Evolutionary conservation across 1,140 invertebrate species (phyloP), one percentile per base, ranked within the genome.

Genomic region (Pseudomyrmex flavicornis): DNA sequence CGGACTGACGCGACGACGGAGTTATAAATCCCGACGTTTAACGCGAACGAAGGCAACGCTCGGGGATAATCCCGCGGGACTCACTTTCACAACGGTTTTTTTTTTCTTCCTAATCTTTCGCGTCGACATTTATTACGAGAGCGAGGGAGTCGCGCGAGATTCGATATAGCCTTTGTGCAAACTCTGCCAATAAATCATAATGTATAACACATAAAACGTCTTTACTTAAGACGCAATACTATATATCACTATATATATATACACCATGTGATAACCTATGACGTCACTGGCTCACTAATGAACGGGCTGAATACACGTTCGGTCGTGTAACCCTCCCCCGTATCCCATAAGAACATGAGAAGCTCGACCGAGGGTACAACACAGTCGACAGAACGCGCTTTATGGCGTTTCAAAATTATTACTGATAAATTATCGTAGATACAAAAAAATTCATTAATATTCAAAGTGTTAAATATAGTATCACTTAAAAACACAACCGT

Each of bases 11-110:
- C 35, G 74, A 83, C 56, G 35, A 15, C 63, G 54, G 68, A 75
- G 61, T 85, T 87, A 79, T 83, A 87, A 87, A 88, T 88, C 87
- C 85, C 48, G 54, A 76, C 83, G 48, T 87, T 88, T 82, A 88
- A 77, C 82, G 61, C 76, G 66, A 58, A 46, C 52, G 22, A 54
- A 69, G 75, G 58, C 65, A 82, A 76, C 73, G 52, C 59, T 70
- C 15, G 62, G 50, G 58, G 82, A 72, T 88, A 87, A 88, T 88
- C 85, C 63, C 63, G 17, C 26, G 63, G 54, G 46, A 35, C 59
- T 50, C 62, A 54, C 69, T 72, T 65, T 35, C 65, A 26, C 68
- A 7, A 54, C 82, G 48, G 54, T 46, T 4, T 46, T 56, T 79
- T 17, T n/a, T 68, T 69, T 15, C 12, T 46, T 54, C 52, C 46